A percentile compares a stretch with the other conserved stretches of the same genome.
Evolutionary conservation across 2,797 vertebrate species (phyloP).

Genomic region (Anabacerthia variegaticeps): DNA sequence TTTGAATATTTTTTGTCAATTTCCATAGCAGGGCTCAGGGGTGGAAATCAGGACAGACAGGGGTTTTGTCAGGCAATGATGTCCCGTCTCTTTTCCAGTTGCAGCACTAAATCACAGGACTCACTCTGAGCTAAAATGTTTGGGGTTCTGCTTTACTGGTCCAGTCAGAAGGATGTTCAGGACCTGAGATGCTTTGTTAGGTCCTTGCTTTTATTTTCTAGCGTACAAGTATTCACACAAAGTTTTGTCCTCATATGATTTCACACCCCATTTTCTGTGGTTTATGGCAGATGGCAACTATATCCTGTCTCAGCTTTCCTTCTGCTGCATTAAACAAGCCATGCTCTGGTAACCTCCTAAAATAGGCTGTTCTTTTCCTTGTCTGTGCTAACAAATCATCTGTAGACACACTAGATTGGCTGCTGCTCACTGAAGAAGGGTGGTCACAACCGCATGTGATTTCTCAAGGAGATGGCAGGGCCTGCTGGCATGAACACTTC

Average conservation of each 20-base stretch:
- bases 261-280: neutral
- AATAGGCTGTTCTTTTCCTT: neutral
- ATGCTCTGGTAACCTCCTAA: neutral
- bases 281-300: neutral
- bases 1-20: neutral
- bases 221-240: neutral
- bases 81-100: neutral
- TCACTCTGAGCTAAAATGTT: neutral
- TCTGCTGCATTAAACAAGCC: neutral
- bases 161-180: neutral
- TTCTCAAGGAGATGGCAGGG: neutral
- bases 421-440: neutral
- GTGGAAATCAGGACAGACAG: neutral
- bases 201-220: neutral
- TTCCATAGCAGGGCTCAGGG: neutral
- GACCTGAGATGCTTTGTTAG: neutral
- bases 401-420: neutral
- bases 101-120: neutral
- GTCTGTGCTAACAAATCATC: neutral
- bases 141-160: neutral
- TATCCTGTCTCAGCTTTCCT: neutral
- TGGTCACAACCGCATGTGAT: rapidly evolving
- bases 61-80: neutral
- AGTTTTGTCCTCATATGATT: neutral
- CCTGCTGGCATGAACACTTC: neutral